A percentile compares a stretch with the other conserved stretches of the same genome.
Conservation (phyloP, 2,797 vertebrate species). For the Sus cebifrons region DNA sequence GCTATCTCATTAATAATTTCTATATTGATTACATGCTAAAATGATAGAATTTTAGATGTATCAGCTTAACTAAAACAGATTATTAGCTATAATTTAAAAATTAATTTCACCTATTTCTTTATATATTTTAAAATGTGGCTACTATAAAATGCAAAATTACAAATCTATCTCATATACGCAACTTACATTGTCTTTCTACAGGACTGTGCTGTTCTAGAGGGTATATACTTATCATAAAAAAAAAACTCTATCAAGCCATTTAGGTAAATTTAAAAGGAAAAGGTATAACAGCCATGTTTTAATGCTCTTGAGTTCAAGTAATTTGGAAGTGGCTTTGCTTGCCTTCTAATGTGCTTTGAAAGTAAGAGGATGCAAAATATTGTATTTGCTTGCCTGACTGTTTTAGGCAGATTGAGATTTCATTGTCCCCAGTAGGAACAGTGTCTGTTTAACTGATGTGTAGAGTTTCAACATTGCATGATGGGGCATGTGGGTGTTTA, state of each 20-base stretch:
- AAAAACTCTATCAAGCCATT: neutral
- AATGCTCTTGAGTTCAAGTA: neutral
- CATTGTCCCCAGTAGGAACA: neutral
- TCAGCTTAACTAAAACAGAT: conserved; percentile 17
- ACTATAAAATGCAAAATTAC: neutral
- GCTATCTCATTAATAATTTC: neutral
- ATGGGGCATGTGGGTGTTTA: neutral
- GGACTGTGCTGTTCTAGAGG: neutral
- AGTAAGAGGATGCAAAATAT: neutral
- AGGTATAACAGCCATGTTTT: neutral
- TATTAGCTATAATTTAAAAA: neutral
- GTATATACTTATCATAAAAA: neutral
- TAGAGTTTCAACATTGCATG: neutral
- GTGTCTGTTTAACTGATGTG: neutral
- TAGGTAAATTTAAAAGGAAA: neutral
- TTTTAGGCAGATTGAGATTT: neutral
- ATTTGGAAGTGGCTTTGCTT: neutral
- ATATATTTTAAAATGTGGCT: conserved; percentile 5
- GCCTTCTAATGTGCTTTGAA: neutral
- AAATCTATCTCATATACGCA: neutral
- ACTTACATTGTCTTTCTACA: conserved; percentile 1
- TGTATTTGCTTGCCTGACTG: neutral
- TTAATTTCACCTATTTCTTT: neutral
- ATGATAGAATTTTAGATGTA: neutral
- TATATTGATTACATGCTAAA: neutral